Evolutionary conservation across 2,888 invertebrate genomes (phyloP).

Genomic region (Drosophila neonasuta): DNA sequence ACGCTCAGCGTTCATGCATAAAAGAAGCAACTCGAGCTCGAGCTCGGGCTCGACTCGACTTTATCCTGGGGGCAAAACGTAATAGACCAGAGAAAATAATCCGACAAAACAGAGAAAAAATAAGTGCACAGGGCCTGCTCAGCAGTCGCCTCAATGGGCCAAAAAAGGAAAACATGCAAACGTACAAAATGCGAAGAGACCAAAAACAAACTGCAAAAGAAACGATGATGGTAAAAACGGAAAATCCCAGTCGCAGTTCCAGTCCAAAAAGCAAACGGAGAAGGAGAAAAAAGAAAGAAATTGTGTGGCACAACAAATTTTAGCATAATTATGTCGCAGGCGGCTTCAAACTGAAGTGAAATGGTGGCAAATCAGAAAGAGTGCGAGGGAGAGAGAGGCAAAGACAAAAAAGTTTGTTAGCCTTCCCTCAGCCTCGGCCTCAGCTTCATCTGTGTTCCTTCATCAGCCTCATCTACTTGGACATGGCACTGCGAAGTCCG

Average conservation of each 20-base stretch:
- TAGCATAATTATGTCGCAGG: conserved; percentile 70
- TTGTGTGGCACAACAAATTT: conserved; percentile 72
- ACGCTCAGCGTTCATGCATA: conserved; percentile 66
- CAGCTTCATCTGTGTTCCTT: not conserved
- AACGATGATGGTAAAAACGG: conserved; percentile 14
- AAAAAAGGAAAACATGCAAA: conserved; percentile 57
- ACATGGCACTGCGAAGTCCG: conserved; percentile 29
- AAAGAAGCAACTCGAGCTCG: conserved; percentile 23
- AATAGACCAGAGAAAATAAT: conserved; percentile 70
- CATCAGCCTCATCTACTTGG: conserved; percentile 10
- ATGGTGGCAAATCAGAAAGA: not conserved
- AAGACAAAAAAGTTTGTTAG: conserved; percentile 41
- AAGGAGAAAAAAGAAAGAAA: conserved; percentile 32
- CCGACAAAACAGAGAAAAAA: conserved; percentile 33
- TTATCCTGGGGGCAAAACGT: conserved; percentile 49
- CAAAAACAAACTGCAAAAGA: not conserved
- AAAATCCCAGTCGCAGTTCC: conserved; percentile 48
- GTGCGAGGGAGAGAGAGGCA: conserved; percentile 1
- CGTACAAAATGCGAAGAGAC: conserved; percentile 15
- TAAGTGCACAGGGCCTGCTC: conserved; percentile 15
- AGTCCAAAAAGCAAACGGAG: conserved; percentile 38
- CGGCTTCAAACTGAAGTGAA: conserved; percentile 41
- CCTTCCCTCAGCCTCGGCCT: not conserved
- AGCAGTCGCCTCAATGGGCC: conserved; percentile 36
- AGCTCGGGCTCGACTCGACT: conserved; percentile 18